phyloP scores from a whole-genome alignment of 2,888 invertebrate species.

The Polyommatus iphigenia region DNA sequence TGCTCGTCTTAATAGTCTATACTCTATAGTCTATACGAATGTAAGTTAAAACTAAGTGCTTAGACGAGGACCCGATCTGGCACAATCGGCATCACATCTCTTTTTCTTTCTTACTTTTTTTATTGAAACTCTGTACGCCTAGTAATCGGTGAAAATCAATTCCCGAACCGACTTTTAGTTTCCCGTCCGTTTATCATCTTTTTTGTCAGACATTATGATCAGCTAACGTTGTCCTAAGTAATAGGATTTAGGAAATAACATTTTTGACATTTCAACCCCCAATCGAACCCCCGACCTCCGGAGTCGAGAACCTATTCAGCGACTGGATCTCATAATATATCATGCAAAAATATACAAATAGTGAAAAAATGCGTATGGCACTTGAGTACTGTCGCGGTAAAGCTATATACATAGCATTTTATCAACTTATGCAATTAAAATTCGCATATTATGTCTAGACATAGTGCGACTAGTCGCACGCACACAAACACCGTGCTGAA shows the following conservation, averaged over 20 bases:
- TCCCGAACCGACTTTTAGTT: neutral
- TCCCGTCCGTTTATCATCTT: neutral
- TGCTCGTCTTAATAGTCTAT: conserved; percentile 15
- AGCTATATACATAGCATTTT: no score
- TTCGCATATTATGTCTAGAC: no score
- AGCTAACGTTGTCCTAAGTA: neutral
- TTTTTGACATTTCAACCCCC: neutral
- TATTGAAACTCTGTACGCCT: neutral
- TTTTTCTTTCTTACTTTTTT: neutral
- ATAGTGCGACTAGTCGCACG: no score
- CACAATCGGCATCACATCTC: neutral
- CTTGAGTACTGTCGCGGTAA: no score
- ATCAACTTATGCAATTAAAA: no score
- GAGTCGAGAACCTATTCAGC: no score
- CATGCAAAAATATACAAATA: no score
- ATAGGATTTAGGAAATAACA: neutral
- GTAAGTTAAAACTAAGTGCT: neutral
- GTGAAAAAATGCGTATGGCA: no score
- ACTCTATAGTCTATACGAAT: neutral
- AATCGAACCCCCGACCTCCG: no score
- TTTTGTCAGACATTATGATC: neutral
- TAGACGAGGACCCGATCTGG: neutral
- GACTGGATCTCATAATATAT: no score
- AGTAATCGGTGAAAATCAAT: neutral
- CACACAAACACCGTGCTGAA: no score